A percentile compares a stretch with the other conserved stretches of the same genome.
Conservation (phyloP, 2,797 vertebrate genomes). For the Artibeus jamaicensis region DNA sequence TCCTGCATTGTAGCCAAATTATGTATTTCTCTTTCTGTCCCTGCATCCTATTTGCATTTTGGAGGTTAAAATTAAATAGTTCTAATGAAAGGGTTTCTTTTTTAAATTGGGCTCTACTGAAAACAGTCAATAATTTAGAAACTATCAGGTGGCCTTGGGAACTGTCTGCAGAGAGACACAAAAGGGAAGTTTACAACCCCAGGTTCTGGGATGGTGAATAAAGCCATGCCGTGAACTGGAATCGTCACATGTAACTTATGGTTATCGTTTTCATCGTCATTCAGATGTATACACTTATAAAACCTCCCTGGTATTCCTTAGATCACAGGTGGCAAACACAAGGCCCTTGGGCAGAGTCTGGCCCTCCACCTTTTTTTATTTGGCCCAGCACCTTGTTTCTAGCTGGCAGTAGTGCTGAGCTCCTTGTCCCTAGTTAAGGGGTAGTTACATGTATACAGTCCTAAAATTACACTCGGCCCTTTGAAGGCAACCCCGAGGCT, state of each 20-base stretch:
- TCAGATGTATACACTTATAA: not conserved
- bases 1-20: not conserved
- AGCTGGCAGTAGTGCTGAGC: too few species aligned
- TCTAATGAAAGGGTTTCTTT: not conserved
- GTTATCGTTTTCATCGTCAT: not conserved
- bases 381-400: too few species aligned
- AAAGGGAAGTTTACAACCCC: not conserved
- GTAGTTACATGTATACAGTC: too few species aligned
- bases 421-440: too few species aligned
- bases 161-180: not conserved
- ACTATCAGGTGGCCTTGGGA: not conserved
- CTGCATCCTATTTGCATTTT: not conserved
- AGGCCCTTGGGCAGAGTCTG: too few species aligned
- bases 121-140: conserved; percentile 15
- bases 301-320: not conserved
- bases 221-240: not conserved
- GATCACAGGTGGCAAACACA: too few species aligned
- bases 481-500: too few species aligned
- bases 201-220: not conserved
- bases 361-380: too few species aligned
- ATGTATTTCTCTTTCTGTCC: not conserved
- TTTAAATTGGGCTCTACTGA: not conserved
- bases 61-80: conserved; percentile 2
- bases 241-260: not conserved
- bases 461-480: too few species aligned